Conservation (phyloP, 2,797 vertebrate species). For the Rhincodon typus region DNA sequence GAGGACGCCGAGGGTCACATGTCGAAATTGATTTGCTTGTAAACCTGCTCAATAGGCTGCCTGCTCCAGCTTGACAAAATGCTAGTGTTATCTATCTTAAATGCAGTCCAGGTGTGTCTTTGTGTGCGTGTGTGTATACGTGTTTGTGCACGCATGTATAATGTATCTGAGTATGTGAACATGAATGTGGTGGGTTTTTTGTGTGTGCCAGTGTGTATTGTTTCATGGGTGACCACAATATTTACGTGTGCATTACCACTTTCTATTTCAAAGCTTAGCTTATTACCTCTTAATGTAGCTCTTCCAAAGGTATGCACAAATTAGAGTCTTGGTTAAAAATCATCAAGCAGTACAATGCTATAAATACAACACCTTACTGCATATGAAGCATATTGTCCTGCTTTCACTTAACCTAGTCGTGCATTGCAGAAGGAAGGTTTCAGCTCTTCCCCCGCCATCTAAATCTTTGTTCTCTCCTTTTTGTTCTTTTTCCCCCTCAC, state of each 20-base stretch:
- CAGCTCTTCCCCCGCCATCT: neutral
- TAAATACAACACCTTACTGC: neutral
- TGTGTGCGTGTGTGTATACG: conserved; percentile 51
- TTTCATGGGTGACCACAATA: neutral
- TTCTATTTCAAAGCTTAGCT: neutral
- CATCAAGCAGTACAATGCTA: neutral
- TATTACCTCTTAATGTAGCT: neutral
- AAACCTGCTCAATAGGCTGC: conserved; percentile 47
- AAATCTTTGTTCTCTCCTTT: conserved; percentile 43
- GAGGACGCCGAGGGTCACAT: conserved; percentile 55
- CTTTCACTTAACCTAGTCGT: neutral
- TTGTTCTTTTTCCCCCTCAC: conserved; percentile 45
- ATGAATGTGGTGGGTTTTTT: conserved; percentile 40
- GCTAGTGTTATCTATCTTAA: conserved; percentile 56
- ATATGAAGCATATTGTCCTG: neutral
- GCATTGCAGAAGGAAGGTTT: neutral
- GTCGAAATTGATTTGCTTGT: conserved; percentile 49
- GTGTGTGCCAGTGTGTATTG: conserved; percentile 17
- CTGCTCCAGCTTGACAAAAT: conserved; percentile 51
- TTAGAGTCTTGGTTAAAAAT: neutral
- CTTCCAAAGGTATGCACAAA: neutral
- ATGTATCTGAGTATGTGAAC: conserved; percentile 43
- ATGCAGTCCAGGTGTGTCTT: conserved; percentile 56
- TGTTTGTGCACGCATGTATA: neutral
- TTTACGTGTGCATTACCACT: neutral